Conservation (phyloP, 2,113 vertebrate genomes). For the Ctenodactylus gundi region DNA sequence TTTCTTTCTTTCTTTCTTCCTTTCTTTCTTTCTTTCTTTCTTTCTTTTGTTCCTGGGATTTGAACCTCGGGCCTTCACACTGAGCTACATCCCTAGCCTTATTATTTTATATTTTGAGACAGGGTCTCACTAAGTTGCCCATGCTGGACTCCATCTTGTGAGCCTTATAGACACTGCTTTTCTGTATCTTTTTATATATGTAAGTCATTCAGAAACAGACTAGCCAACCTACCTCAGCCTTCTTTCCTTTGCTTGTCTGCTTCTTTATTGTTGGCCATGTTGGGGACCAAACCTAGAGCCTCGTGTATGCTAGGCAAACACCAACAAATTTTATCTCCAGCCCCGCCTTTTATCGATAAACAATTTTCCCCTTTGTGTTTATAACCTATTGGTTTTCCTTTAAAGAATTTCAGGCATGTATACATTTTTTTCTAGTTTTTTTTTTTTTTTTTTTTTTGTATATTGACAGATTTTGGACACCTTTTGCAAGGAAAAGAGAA, state of each 20-base stretch:
- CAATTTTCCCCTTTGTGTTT: not conserved
- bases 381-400: not conserved
- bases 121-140: not conserved
- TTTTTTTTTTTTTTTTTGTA: no score
- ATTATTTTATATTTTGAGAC: not conserved
- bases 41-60: not conserved
- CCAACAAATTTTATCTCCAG: no score
- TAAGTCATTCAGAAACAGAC: not conserved
- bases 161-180: no score
- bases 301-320: not conserved
- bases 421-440: no score
- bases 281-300: not conserved
- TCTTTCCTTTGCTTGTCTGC: not conserved
- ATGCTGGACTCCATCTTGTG: not conserved
- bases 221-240: not conserved
- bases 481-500: not conserved
- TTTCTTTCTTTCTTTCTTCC: no score
- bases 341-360: not conserved
- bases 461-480: conserved; percentile 3
- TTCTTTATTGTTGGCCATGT: not conserved
- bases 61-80: not conserved
- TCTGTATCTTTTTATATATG: not conserved
- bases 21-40: not conserved
- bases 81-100: not conserved
- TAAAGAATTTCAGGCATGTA: not conserved